Base-by-base conservation (phyloP, 2,797 vertebrate genomes). In the Pantherophis vulpinus region DNA sequence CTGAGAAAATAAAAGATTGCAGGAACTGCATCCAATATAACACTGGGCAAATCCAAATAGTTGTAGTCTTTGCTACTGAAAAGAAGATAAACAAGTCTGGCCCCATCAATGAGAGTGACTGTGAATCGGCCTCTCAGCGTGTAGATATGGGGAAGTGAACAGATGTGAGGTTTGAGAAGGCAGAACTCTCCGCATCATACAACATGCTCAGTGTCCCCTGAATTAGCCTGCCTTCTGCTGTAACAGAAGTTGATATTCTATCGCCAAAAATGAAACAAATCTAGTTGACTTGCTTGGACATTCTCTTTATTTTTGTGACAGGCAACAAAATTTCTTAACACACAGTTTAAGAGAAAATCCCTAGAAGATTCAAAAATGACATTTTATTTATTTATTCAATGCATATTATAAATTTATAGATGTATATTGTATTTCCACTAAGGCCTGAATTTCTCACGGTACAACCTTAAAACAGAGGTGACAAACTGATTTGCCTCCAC, bases 1-100 rank as follows among this genome's bases (percentile, higher is more conserved):
- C 54, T 88, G 29, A 92, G 47, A 96, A 95, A 94, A 94, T 92
- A 94, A 95, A 95, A 95, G 93, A 90, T 29, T 93, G 91, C 20
- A 96, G 55, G 83, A 90, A 63, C 55, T 95, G 94, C 90, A 94
- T 79, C 91, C 55, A 58, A 42, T 86, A 93, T 29, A 60, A 60
- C n/a, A 10, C 32, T 20, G 20, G 56, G 56, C 90, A 83, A 58
- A 14, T 37, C 25, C 13, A 37, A 18, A 83, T 42, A 47, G 37
- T 54, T 54, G 23, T 56, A 25, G 51, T 70, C 25, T 74, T 74
- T 56, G 23, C 90, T 56, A 58, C 54, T 58, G 23, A 27, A 79
- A 54, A 32, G 9, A 66, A 51, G 16, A 90, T 51, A 70, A 54
- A 54, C 51, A 74, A n/a, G 11, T 12, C 51, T 25, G 51, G 89